phyloP scores from a whole-genome alignment of 2,888 invertebrate species.

The Hydropsyche betteni region DNA sequence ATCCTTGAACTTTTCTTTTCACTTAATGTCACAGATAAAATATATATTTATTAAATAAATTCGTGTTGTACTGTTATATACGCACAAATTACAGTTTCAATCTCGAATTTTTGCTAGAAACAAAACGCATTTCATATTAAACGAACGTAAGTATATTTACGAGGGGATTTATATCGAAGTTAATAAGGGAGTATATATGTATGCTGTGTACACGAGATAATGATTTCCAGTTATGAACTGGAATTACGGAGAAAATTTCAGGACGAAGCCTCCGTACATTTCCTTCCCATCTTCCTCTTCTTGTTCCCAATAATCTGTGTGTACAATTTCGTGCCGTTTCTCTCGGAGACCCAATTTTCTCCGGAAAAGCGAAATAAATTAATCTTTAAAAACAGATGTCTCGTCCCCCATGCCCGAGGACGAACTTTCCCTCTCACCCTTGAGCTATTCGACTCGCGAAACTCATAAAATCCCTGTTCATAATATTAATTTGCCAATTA shows the following conservation, averaged over 20 bases:
- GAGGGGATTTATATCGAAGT: too few species aligned
- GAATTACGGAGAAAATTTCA: background rate
- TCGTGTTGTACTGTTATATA: too few species aligned
- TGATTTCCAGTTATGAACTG: constrained; percentile 3
- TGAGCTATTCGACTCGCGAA: constrained; percentile 8
- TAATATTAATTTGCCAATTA: constrained; percentile 32
- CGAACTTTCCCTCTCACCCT: background rate
- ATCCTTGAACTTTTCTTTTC: too few species aligned
- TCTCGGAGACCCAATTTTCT: constrained; percentile 9
- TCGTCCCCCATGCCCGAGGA: background rate
- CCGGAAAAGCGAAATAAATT: constrained; percentile 28
- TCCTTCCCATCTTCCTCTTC: background rate
- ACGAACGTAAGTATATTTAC: too few species aligned
- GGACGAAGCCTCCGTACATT: constrained; percentile 5
- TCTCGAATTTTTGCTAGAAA: too few species aligned
- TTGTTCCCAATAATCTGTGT: constrained; percentile 5
- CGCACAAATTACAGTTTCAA: too few species aligned
- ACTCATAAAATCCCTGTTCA: constrained; percentile 33
- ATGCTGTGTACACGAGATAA: background rate
- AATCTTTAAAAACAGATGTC: constrained; percentile 29
- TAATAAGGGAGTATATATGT: too few species aligned
- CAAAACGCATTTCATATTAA: too few species aligned
- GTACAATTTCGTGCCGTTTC: constrained; percentile 27
- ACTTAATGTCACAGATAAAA: too few species aligned
- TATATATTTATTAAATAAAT: too few species aligned